Evolutionary conservation across 2,113 vertebrate species (phyloP).

Genomic region (Erythrolamprus reginae): DNA sequence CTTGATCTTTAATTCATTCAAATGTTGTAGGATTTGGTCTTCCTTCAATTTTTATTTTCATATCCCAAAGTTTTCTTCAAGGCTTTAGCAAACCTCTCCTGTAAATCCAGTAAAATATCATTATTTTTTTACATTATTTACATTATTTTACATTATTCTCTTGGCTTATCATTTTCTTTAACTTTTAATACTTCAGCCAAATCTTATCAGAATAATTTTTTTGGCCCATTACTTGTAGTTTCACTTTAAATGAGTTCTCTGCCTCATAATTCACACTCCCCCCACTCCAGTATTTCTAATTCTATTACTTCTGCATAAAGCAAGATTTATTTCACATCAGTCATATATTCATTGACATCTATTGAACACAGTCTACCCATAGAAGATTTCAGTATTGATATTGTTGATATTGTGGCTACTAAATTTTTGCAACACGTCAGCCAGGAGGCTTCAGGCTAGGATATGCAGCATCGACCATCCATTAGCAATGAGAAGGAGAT

Average conservation of each 20-base stretch:
- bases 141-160: not conserved
- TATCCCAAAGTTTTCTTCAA: not conserved
- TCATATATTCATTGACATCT: not conserved
- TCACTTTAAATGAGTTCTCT: not conserved
- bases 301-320: not conserved
- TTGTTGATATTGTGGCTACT: not conserved
- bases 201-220: not conserved
- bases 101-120: not conserved
- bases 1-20: not conserved
- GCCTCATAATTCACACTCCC: not conserved
- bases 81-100: not conserved
- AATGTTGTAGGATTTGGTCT: not conserved
- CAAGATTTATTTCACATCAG: not conserved
- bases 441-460: not conserved
- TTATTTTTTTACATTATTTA: too few relatives aligned
- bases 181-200: not conserved
- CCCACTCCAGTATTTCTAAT: not conserved
- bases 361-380: not conserved
- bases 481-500: not conserved
- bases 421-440: not conserved
- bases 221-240: not conserved
- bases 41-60: not conserved
- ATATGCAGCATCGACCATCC: not conserved
- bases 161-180: not conserved
- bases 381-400: not conserved